A percentile compares a stretch with the other conserved stretches of the same genome.
These are phyloP conservation scores for Microplitis mediator DNA, from an alignment of 1,140 invertebrate genomes.

Conservation along the genomic window DNA sequence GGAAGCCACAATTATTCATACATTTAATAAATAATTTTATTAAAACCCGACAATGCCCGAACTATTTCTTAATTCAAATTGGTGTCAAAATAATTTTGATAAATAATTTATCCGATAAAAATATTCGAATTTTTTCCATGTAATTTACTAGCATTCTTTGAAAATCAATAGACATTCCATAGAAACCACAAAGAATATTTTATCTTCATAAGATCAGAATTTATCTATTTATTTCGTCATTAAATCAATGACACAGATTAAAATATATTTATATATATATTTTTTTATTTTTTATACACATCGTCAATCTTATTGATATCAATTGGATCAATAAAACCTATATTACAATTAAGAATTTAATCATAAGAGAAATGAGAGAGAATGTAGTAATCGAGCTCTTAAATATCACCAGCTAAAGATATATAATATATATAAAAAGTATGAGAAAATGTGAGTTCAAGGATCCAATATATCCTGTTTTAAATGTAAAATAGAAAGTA, in stretches of 20 bases:
- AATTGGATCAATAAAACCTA: conserved; percentile 48
- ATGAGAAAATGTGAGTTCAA: not conserved
- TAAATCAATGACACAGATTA: not conserved
- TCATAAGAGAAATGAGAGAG: not conserved
- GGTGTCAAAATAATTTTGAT: too few relatives aligned
- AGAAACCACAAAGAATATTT: too few relatives aligned
- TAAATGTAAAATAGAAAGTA: not conserved
- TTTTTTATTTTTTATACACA: conserved; percentile 16
- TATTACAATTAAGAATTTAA: conserved; percentile 36
- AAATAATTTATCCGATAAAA: too few relatives aligned
- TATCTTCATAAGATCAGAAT: too few relatives aligned
- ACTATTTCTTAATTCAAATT: too few relatives aligned
- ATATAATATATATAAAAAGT: not conserved
- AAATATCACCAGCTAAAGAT: too few relatives aligned
- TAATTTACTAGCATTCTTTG: too few relatives aligned
- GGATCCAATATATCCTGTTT: not conserved
- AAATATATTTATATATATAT: not conserved
- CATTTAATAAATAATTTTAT: too few relatives aligned
- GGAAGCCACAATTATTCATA: too few relatives aligned
- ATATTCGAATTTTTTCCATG: too few relatives aligned
- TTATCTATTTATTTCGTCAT: not conserved
- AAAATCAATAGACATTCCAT: too few relatives aligned
- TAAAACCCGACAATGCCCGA: too few relatives aligned
- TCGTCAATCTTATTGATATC: conserved; percentile 39
- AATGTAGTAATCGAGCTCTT: not conserved